Evolutionary conservation across 2,113 vertebrate genomes (phyloP).

Genomic region (Dendropsophus ebraccatus): DNA sequence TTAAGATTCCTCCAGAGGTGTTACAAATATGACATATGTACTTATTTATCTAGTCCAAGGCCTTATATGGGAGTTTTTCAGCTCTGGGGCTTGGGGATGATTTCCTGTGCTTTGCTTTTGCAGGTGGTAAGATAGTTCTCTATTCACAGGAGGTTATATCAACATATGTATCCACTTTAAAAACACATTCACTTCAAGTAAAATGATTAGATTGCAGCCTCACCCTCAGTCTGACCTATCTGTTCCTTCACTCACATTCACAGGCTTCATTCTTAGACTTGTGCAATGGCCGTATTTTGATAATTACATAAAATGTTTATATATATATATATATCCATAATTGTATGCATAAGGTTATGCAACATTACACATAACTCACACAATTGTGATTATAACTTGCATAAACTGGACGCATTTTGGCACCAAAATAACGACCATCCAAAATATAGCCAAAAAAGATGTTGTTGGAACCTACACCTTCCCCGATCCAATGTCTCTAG

Average conservation of each 20-base stretch:
- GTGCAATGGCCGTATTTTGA: too few relatives aligned
- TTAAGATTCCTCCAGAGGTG: neutral
- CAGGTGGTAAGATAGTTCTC: constrained; percentile 40
- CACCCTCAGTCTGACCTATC: neutral
- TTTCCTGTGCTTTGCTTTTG: constrained; percentile 51
- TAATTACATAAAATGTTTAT: too few relatives aligned
- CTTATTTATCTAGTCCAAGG: constrained; percentile 35
- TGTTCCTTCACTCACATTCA: neutral
- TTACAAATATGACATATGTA: constrained; percentile 40
- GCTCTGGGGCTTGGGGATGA: constrained; percentile 23
- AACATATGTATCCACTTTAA: constrained; percentile 38
- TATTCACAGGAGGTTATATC: constrained; percentile 35
- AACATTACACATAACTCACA: too few relatives aligned
- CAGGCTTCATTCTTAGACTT: too few relatives aligned
- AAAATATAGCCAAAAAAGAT: too few relatives aligned
- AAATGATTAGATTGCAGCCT: neutral
- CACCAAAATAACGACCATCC: too few relatives aligned
- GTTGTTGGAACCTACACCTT: too few relatives aligned
- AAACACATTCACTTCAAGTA: constrained; percentile 23
- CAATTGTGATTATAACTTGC: too few relatives aligned
- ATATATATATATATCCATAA: too few relatives aligned
- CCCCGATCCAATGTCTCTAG: too few relatives aligned
- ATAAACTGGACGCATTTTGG: too few relatives aligned
- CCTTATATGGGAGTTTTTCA: constrained; percentile 47
- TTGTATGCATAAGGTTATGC: too few relatives aligned